Evolutionary conservation across 2,888 invertebrate genomes (phyloP).

Genomic region (Campoletis raptor): DNA sequence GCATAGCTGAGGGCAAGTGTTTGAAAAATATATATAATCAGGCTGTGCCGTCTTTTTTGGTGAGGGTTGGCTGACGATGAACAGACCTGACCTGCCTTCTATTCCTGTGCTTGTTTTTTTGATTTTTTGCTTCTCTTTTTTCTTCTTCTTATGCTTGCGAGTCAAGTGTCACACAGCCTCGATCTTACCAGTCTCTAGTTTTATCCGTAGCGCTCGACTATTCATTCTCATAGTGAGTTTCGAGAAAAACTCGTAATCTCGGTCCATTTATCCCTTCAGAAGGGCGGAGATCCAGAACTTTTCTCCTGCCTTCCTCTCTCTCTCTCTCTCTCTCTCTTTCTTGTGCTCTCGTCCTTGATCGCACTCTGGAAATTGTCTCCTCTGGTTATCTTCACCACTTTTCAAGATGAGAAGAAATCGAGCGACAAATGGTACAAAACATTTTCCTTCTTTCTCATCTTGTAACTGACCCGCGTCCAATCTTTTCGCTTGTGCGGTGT

Average conservation of each 20-base stretch:
- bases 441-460: background rate
- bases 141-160: constrained; percentile 38
- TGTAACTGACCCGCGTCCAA: constrained; percentile 37
- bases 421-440: constrained; percentile 7
- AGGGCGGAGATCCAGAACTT: constrained; percentile 47
- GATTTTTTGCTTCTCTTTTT: background rate
- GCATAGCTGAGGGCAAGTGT: constrained; percentile 16
- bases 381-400: constrained; percentile 41
- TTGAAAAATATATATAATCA: constrained; percentile 11
- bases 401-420: constrained; percentile 41
- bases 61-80: constrained; percentile 61
- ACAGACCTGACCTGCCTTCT: constrained; percentile 68
- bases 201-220: background rate
- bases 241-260: constrained; percentile 62
- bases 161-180: constrained; percentile 26
- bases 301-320: background rate
- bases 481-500: background rate
- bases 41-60: constrained; percentile 17
- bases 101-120: background rate
- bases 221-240: constrained; percentile 30
- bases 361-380: constrained; percentile 4
- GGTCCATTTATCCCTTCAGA: constrained; percentile 53
- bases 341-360: constrained; percentile 15
- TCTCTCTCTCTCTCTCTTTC: background rate
- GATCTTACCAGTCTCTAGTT: background rate